A percentile compares a stretch with the other conserved stretches of the same genome.
phyloP scores from a whole-genome alignment of 2,113 vertebrate species.

The Myxocyprinus asiaticus region DNA sequence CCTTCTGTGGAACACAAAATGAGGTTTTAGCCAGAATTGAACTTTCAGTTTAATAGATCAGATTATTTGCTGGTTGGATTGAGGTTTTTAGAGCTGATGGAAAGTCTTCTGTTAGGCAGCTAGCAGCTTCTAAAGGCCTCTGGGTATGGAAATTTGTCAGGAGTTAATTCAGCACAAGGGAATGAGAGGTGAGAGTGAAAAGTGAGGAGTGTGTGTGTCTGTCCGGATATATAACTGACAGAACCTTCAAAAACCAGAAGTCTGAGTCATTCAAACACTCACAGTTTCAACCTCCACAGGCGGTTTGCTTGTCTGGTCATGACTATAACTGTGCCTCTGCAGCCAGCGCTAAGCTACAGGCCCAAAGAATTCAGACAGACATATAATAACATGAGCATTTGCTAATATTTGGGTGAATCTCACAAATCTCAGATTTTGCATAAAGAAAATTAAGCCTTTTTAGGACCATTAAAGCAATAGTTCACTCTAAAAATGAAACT shows the following conservation, averaged over 20 bases:
- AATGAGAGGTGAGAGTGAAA: constrained; percentile 19
- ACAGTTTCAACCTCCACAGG: background rate
- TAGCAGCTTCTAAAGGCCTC: background rate
- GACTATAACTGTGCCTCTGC: background rate
- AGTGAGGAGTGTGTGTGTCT: constrained; percentile 4
- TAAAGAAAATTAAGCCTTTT: too few species aligned
- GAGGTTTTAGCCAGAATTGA: too few species aligned
- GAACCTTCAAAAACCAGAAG: constrained; percentile 10
- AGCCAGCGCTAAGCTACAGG: too few species aligned
- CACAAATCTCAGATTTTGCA: too few species aligned
- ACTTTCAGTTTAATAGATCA: too few species aligned
- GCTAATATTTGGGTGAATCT: too few species aligned
- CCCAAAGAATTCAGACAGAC: background rate
- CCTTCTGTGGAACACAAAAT: too few species aligned
- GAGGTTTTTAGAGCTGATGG: background rate
- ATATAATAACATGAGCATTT: too few species aligned
- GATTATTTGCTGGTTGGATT: too few species aligned
- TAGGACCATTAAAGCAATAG: too few species aligned
- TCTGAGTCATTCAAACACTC: background rate
- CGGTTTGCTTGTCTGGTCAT: constrained; percentile 30
- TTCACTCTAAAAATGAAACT: too few species aligned
- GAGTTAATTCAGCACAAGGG: background rate
- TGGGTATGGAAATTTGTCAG: constrained; percentile 9
- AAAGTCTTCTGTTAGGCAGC: background rate
- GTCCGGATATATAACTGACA: constrained; percentile 1